Conservation (phyloP, 2,113 vertebrate genomes). For the Oostethus manadensis region DNA sequence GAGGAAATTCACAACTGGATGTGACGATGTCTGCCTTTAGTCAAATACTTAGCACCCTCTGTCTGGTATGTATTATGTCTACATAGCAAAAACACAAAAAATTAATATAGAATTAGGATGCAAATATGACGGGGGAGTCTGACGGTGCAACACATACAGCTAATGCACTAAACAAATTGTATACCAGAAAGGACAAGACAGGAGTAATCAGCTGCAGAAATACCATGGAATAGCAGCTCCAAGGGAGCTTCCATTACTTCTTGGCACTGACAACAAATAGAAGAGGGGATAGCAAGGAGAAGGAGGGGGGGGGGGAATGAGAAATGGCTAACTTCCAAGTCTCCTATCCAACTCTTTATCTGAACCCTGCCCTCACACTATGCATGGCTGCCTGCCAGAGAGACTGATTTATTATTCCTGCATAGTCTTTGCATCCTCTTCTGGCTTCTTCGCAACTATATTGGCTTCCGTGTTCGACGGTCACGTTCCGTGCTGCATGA, state of each 20-base stretch:
- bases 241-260: conserved; percentile 67
- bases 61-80: too few species aligned
- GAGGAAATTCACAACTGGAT: conserved; percentile 14
- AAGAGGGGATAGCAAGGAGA: conserved; percentile 20
- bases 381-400: conserved; percentile 57
- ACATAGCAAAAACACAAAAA: too few species aligned
- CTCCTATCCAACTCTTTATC: conserved; percentile 63
- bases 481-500: conserved; percentile 19
- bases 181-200: conserved; percentile 7
- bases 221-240: conserved; percentile 35
- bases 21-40: not conserved
- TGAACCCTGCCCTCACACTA: conserved; percentile 63
- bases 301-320: conserved; percentile 42
- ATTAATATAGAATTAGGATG: too few species aligned
- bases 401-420: conserved; percentile 61
- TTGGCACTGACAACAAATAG: conserved; percentile 60
- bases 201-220: conserved; percentile 32
- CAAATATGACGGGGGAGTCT: too few species aligned
- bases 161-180: too few species aligned
- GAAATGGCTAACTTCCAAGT: conserved; percentile 64
- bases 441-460: conserved; percentile 23
- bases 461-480: conserved; percentile 23
- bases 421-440: conserved; percentile 33
- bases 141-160: too few species aligned
- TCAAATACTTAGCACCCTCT: not conserved